Conservation (phyloP, 2,797 vertebrate genomes). For the Syndactyla subalaris region DNA sequence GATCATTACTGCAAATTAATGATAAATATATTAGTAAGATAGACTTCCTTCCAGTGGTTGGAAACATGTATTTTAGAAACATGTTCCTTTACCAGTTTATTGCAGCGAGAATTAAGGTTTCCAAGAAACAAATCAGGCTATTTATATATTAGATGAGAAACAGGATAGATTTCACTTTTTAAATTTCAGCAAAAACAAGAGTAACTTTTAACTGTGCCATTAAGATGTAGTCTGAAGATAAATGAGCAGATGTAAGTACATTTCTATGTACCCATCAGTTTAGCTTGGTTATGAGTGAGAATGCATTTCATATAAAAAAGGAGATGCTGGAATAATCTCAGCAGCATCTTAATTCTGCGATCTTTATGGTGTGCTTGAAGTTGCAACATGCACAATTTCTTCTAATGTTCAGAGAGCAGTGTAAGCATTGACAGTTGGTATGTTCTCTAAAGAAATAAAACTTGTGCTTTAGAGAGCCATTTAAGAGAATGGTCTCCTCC, state of each 20-base stretch:
- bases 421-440: background rate
- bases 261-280: background rate
- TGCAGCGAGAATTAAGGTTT: slow-evolving; percentile 53
- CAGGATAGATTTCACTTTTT: background rate
- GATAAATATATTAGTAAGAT: slow-evolving; percentile 47
- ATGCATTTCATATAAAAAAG: background rate
- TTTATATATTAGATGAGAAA: slow-evolving; percentile 41
- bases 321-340: background rate
- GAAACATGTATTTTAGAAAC: slow-evolving; percentile 54
- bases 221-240: slow-evolving; percentile 10
- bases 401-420: background rate
- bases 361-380: background rate
- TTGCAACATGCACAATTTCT: background rate
- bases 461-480: background rate
- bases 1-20: slow-evolving; percentile 51
- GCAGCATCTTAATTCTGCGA: background rate
- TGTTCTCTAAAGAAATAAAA: background rate
- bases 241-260: slow-evolving; percentile 22
- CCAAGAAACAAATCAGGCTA: slow-evolving; percentile 43
- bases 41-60: slow-evolving; percentile 51
- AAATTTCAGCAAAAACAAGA: slow-evolving; percentile 34
- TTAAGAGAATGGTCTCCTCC: background rate
- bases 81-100: slow-evolving; percentile 8
- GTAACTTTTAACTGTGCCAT: background rate
- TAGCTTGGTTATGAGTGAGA: background rate